These are phyloP conservation scores for Lycia hirtaria DNA, from an alignment of 2,888 invertebrate genomes.

Conservation along the genomic window DNA sequence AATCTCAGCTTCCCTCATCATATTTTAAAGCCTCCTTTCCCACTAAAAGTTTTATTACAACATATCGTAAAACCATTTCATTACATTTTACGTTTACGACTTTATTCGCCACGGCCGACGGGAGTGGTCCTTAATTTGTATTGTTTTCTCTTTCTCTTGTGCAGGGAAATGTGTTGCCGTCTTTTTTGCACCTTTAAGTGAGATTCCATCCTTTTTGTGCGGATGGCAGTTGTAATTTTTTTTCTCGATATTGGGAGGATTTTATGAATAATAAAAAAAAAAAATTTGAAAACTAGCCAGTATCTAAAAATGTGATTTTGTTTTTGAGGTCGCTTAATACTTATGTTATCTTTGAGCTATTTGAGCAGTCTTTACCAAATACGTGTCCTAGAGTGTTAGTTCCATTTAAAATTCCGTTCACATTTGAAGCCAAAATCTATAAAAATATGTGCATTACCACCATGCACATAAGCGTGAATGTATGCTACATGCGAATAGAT, in stretches of 20 bases:
- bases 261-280: too few relatives aligned
- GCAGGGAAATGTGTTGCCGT: conserved; percentile 36
- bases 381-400: too few relatives aligned
- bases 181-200: conserved; percentile 59
- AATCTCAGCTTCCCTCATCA: background rate
- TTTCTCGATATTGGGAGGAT: conserved; percentile 16
- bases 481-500: too few relatives aligned
- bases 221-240: conserved; percentile 31
- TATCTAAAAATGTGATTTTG: too few relatives aligned
- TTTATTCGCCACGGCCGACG: conserved; percentile 47
- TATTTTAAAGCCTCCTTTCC: conserved; percentile 13
- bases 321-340: too few relatives aligned
- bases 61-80: conserved; percentile 18
- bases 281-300: too few relatives aligned
- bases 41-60: conserved; percentile 21
- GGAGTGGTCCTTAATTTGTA: conserved; percentile 74
- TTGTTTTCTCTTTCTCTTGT: conserved; percentile 54
- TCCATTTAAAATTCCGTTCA: too few relatives aligned
- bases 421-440: too few relatives aligned
- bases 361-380: too few relatives aligned
- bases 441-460: too few relatives aligned
- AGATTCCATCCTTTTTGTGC: conserved; percentile 54
- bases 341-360: too few relatives aligned
- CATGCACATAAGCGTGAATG: too few relatives aligned
- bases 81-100: conserved; percentile 41